Evolutionary conservation across 2,888 invertebrate species (phyloP), one percentile per base, ranked within the genome.

Genomic region (Melanophora roralis): DNA sequence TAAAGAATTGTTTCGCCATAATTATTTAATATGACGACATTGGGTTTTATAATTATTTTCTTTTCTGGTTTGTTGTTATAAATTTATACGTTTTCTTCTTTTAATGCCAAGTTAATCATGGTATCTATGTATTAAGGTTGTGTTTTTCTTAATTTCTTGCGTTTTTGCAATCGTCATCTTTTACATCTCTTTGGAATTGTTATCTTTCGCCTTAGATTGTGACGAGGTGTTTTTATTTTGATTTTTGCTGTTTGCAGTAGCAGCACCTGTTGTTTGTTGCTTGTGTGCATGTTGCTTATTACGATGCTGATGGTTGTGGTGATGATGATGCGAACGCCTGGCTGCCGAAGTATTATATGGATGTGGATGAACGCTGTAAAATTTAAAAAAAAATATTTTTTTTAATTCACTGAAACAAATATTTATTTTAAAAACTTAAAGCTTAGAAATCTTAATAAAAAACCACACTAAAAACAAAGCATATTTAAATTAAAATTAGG

Each of bases 331-430:
- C 0, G 76, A 51, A 65, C 89, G 88, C 78, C 89, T 86, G 23
- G 85, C 85, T 19, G 87, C 86, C 68, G 87, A 85, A 21, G 86
- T 83, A 82, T 88, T 89, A 84, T 90, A 90, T n/a, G 89, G 90
- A 87, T 90, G 89, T 83, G 89, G 88, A 85, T 89, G 89, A 73
- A 89, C 86, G 84, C 89, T 90, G 84, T 72, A 85, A 85, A 75
- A 68, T 77, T 60, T 72, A 80, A 59, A 75, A 67, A 59, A 23
- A 49, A 9, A 23, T 40, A 14, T 9, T 32, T 7, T 23, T 40
- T 45, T 53, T 2, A 53, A 27, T 43, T 34, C 11, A 19, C 2
- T 32, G 49, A 38, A 45, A 45, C 45, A 8, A n/a, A 14, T 43
- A 16, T 45, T 27, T 27, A n/a, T n/a, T n/a, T n/a, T n/a, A n/a